These are phyloP conservation scores for Netelia inedita DNA, from an alignment of 2,888 invertebrate species.

Conservation along the genomic window DNA sequence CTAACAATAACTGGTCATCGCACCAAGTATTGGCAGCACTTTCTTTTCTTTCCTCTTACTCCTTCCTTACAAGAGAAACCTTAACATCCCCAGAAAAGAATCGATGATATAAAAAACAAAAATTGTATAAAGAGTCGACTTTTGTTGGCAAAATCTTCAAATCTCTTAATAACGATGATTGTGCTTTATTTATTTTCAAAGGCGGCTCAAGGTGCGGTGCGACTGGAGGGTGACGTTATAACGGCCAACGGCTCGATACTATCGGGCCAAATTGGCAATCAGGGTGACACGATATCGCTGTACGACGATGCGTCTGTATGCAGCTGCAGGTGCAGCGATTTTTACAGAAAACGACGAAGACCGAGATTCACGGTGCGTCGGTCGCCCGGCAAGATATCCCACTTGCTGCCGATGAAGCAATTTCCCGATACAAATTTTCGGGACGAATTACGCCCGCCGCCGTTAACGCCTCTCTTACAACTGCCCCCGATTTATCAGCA, in stretches of 20 bases:
- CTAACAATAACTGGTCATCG: no score
- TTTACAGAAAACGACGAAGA: constrained; percentile 83
- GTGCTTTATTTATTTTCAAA: constrained; percentile 79
- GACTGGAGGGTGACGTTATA: constrained; percentile 98
- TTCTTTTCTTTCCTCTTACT: no score
- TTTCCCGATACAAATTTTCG: constrained; percentile 78
- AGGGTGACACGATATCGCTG: constrained; percentile 84
- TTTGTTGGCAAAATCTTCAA: no score
- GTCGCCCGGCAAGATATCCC: constrained; percentile 86
- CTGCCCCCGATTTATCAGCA: constrained; percentile 83
- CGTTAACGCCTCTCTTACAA: constrained; percentile 81
- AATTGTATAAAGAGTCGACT: no score
- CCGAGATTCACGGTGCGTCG: constrained; percentile 86
- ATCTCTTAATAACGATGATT: not conserved
- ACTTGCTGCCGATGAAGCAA: constrained; percentile 86
- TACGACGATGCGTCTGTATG: constrained; percentile 85
- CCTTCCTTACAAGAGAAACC: no score
- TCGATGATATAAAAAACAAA: no score
- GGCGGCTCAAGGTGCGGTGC: constrained; percentile 97
- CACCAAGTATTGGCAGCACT: no score
- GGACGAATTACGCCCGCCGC: constrained; percentile 78
- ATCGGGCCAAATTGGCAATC: constrained; percentile 88
- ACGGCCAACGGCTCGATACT: constrained; percentile 96
- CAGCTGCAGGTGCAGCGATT: constrained; percentile 85
- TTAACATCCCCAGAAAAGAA: no score